Base-by-base conservation (phyloP, 2,113 vertebrate species). In the Merops nubicus region DNA sequence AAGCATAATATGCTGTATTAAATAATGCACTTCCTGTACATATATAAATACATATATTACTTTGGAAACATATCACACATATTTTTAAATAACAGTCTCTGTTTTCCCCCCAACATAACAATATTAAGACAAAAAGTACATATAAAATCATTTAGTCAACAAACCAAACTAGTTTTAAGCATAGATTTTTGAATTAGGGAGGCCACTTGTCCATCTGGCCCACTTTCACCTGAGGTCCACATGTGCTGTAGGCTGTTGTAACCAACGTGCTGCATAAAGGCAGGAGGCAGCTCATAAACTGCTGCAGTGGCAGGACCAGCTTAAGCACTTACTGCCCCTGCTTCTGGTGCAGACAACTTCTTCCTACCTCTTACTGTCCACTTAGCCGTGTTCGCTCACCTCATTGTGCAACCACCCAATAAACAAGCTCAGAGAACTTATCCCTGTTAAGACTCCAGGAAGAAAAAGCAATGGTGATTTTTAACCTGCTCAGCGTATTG, bases 41-140 rank as follows among this genome's bases (percentile, higher is more conserved):
- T 83, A 91, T 95, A 97, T 97, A 98, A 97, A 98, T 95, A 98
- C 95, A 98, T 98, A 98, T 98, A 98, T 98, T 98, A 98, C 96
- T 97, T 97, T 98, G 95, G 96, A 93, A 98, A 95, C 96, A 95
- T 73, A 38, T 96, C 97, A 97, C 96, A 96, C 93, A 95, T 96
- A 95, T 96, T 90, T 93, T 90, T 83, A 97, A 96, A 95, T 95
- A 93, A 97, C 57, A 95, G 94, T 97, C 96, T 97, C 97, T 96
- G 60, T 96, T 97, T 89, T 87, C 95, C 95, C 95, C 96, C 91
- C 97, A 95, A 85, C 95, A 89, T 95, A 97, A 97, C 79, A 96
- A 95, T 67, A 96, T 97, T 92, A 96, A 94, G 97, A 96, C 88
- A 63, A 96, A 96, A 97, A 98, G 94, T 96, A 98, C 96, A 97